Conservation (phyloP, 1,140 invertebrate species). For the Drosophila sturtevanti region DNA sequence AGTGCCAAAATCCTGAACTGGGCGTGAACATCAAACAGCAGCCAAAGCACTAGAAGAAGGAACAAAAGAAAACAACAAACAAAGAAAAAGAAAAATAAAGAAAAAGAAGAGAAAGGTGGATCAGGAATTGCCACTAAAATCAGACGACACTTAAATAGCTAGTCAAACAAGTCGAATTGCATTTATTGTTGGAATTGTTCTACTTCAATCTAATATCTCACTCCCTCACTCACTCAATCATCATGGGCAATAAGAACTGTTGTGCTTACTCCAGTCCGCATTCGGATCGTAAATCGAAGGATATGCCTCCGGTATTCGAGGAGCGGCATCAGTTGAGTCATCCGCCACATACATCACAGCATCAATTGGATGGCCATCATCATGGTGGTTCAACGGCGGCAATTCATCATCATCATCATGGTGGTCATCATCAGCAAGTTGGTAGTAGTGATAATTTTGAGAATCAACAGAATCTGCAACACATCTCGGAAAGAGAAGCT, state of each 20-base stretch:
- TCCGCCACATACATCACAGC: constrained; percentile 71
- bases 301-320: constrained; percentile 85
- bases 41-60: constrained; percentile 13
- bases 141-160: constrained; percentile 46
- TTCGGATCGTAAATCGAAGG: constrained; percentile 83
- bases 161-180: constrained; percentile 57
- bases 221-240: neutral
- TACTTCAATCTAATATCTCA: neutral
- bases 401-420: constrained; percentile 65
- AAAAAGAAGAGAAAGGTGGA: neutral
- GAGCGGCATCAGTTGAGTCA: constrained; percentile 86
- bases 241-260: constrained; percentile 91
- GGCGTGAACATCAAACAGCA: constrained; percentile 52
- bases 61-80: neutral
- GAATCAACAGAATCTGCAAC: constrained; percentile 94
- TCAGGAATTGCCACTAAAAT: constrained; percentile 9
- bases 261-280: constrained; percentile 89
- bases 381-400: constrained; percentile 57
- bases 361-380: constrained; percentile 68
- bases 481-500: constrained; percentile 98
- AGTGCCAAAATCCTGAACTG: constrained; percentile 67
- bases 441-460: constrained; percentile 63
- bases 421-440: constrained; percentile 43
- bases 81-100: neutral
- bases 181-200: constrained; percentile 50